These are phyloP conservation scores for Datnioides undecimradiatus DNA, from an alignment of 2,113 vertebrate genomes.

Conservation along the genomic window DNA sequence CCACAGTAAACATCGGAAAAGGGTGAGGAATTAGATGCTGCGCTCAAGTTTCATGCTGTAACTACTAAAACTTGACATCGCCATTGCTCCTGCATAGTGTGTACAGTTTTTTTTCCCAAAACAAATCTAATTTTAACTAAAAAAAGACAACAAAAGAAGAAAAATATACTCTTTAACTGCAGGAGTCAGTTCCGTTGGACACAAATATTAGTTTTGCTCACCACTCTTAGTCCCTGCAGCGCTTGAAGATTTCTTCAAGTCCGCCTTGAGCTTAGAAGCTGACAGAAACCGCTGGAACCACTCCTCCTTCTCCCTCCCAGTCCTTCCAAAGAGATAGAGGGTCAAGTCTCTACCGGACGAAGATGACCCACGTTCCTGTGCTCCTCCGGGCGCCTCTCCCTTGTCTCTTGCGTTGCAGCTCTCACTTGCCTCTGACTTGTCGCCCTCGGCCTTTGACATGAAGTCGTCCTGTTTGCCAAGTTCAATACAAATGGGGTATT, in stretches of 20 bases:
- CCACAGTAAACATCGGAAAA: constrained; percentile 56
- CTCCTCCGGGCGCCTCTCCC: constrained; percentile 67
- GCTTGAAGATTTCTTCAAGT: constrained; percentile 83
- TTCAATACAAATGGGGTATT: constrained; percentile 98
- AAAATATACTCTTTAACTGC: background rate
- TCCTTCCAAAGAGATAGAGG: constrained; percentile 95
- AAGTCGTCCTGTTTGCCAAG: constrained; percentile 95
- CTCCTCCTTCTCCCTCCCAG: constrained; percentile 96
- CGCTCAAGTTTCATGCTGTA: background rate
- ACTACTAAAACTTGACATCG: background rate
- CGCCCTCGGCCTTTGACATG: constrained; percentile 91
- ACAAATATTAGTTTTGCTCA: constrained; percentile 54
- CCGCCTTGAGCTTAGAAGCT: constrained; percentile 89
- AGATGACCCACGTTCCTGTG: constrained; percentile 79
- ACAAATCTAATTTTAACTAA: background rate
- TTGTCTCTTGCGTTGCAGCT: constrained; percentile 80
- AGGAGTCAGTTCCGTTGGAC: background rate
- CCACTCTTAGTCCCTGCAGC: constrained; percentile 84
- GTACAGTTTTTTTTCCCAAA: no score
- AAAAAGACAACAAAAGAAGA: background rate
- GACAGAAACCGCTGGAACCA: constrained; percentile 94
- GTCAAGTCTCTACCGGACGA: constrained; percentile 81
- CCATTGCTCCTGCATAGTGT: background rate
- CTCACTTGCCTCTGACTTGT: constrained; percentile 83
- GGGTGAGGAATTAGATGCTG: constrained; percentile 14